Evolutionary conservation across 1,140 invertebrate genomes (phyloP).

Genomic region (Neodiprion fabricii): DNA sequence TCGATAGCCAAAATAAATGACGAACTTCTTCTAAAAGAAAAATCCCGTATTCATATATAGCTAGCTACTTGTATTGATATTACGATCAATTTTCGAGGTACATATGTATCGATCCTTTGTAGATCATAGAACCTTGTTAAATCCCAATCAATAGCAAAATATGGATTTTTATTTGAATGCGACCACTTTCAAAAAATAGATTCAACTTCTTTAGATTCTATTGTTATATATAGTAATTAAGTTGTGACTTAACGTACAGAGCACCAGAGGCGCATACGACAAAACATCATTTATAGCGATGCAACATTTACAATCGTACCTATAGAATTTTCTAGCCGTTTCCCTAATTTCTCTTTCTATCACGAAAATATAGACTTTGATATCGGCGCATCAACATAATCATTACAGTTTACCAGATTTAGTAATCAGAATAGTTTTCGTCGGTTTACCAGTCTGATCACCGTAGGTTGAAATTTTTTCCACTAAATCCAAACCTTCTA

Average conservation of each 20-base stretch:
- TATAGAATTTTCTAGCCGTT: constrained; percentile 2
- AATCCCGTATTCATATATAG: constrained; percentile 38
- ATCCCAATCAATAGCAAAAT: constrained; percentile 57
- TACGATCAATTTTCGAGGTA: constrained; percentile 58
- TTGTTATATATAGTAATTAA: constrained; percentile 44
- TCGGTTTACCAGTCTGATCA: constrained; percentile 78
- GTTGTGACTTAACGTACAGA: constrained; percentile 34
- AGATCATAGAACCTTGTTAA: constrained; percentile 47
- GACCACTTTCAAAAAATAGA: constrained; percentile 58
- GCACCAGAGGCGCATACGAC: constrained; percentile 13
- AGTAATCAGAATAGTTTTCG: constrained; percentile 75
- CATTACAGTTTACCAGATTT: constrained; percentile 77
- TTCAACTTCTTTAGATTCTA: constrained; percentile 57
- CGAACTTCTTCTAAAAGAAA: constrained; percentile 53
- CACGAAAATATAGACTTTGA: not conserved
- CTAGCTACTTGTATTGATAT: constrained; percentile 54
- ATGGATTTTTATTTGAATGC: constrained; percentile 49
- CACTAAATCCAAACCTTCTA: constrained; percentile 81
- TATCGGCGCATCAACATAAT: not conserved
- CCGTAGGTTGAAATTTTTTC: constrained; percentile 81
- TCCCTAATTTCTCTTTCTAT: constrained; percentile 5
- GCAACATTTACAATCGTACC: constrained; percentile 14
- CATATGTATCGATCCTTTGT: constrained; percentile 54
- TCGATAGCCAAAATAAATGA: constrained; percentile 53
- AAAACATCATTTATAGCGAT: constrained; percentile 8